A percentile compares a stretch with the other conserved stretches of the same genome.
These are phyloP conservation scores for Galeruca laticollis DNA, from an alignment of 2,888 invertebrate genomes.

Conservation along the genomic window DNA sequence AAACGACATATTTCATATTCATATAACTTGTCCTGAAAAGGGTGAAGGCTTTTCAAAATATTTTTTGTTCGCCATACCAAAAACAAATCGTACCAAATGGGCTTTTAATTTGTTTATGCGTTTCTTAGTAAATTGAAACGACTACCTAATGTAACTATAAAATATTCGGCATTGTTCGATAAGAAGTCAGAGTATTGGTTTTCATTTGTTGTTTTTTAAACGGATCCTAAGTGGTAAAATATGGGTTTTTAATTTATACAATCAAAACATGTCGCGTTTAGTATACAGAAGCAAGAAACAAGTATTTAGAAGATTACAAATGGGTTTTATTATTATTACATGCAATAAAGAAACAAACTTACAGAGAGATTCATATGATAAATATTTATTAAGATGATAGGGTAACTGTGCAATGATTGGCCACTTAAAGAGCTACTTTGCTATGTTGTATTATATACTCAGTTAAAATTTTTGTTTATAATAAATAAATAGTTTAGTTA, in stretches of 20 bases:
- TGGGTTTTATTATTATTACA: neutral
- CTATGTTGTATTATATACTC: too few relatives aligned
- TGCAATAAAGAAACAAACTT: constrained; percentile 8
- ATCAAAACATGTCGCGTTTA: neutral
- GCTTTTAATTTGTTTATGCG: constrained; percentile 15
- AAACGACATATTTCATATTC: constrained; percentile 12
- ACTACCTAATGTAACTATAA: neutral
- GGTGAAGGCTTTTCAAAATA: constrained; percentile 12
- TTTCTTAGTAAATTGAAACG: constrained; percentile 2
- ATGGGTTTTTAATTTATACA: neutral
- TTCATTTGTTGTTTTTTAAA: neutral
- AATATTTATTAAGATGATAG: too few relatives aligned
- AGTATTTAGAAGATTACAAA: neutral
- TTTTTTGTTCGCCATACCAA: neutral
- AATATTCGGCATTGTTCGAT: neutral
- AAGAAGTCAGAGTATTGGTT: neutral
- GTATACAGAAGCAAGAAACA: neutral
- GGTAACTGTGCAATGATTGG: too few relatives aligned
- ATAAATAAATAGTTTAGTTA: too few relatives aligned
- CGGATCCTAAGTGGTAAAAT: neutral
- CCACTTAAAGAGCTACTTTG: too few relatives aligned
- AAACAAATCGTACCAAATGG: constrained; percentile 16
- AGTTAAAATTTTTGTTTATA: too few relatives aligned
- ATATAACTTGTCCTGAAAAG: constrained; percentile 14
- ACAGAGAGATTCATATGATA: too few relatives aligned